These are phyloP conservation scores for Takifugu rubripes DNA, from an alignment of 2,797 vertebrate species.

Conservation along the genomic window DNA sequence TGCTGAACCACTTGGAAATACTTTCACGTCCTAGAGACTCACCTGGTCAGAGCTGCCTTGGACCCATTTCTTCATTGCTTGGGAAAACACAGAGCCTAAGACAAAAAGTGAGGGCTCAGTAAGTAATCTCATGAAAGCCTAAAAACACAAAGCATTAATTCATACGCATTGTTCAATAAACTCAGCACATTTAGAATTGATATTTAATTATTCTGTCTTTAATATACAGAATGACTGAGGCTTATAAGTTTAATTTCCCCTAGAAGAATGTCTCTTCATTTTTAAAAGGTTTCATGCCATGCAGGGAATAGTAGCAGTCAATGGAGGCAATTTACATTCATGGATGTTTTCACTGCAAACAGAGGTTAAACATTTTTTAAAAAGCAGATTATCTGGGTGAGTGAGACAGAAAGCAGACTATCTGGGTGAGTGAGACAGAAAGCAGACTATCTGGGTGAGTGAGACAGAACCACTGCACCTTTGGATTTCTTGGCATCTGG, in stretches of 20 bases:
- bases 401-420: constrained; percentile 2
- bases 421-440: constrained; percentile 6
- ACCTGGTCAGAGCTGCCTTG: constrained; percentile 98
- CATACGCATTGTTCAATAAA: background rate
- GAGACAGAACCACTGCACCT: constrained; percentile 71
- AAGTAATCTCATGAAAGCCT: constrained; percentile 1
- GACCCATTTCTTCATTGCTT: constrained; percentile 99
- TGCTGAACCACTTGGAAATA: constrained; percentile 15
- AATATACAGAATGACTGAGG: constrained; percentile 11
- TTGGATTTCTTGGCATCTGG: constrained; percentile 98
- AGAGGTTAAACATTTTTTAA: constrained; percentile 30
- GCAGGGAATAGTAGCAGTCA: constrained; percentile 21
- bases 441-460: background rate
- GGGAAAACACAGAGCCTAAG: constrained; percentile 97
- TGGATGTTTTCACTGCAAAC: constrained; percentile 11
- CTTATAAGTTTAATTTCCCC: background rate
- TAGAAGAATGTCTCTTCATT: constrained; percentile 29
- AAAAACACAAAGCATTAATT: background rate
- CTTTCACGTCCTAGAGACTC: constrained; percentile 23
- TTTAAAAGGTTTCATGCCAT: constrained; percentile 26
- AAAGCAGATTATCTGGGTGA: constrained; percentile 3
- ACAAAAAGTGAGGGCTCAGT: constrained; percentile 12
- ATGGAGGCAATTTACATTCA: constrained; percentile 31
- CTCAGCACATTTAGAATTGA: no score
- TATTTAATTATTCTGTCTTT: constrained; percentile 4